Percentiles rank a stretch among this genome's conserved stretches.
phyloP scores from a whole-genome alignment of 2,888 invertebrate species.

The Apamea monoglypha region DNA sequence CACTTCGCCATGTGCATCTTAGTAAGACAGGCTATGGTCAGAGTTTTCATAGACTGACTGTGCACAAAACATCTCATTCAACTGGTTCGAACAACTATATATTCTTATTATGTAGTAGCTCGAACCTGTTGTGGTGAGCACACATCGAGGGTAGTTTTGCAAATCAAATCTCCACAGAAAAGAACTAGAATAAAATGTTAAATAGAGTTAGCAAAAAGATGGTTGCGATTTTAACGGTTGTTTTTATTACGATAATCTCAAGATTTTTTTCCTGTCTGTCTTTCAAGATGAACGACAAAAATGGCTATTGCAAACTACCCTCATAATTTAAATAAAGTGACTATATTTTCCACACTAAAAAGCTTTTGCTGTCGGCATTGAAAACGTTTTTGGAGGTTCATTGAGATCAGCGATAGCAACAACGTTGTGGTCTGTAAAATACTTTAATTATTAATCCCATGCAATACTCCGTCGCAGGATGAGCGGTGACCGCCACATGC shows the following conservation, averaged over 20 bases:
- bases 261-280: background rate
- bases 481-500: background rate
- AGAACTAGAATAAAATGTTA: background rate
- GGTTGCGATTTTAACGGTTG: background rate
- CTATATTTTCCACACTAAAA: constrained; percentile 52
- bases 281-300: constrained; percentile 11
- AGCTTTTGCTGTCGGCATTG: constrained; percentile 36
- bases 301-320: constrained; percentile 11
- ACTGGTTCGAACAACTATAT: constrained; percentile 9
- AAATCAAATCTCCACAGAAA: background rate
- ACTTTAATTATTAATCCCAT: background rate
- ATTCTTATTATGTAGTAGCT: background rate
- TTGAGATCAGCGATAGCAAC: constrained; percentile 34
- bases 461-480: background rate
- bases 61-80: constrained; percentile 5
- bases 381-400: constrained; percentile 18
- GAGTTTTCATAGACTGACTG: constrained; percentile 16
- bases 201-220: background rate
- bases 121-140: constrained; percentile 2
- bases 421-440: background rate
- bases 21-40: background rate
- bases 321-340: constrained; percentile 41
- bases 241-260: background rate
- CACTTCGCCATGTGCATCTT: background rate
- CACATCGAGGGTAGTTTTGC: constrained; percentile 12